Evolutionary conservation across 2,888 invertebrate species (phyloP), one percentile per base, ranked within the genome.

Genomic region (Xestia rhomboidea): DNA sequence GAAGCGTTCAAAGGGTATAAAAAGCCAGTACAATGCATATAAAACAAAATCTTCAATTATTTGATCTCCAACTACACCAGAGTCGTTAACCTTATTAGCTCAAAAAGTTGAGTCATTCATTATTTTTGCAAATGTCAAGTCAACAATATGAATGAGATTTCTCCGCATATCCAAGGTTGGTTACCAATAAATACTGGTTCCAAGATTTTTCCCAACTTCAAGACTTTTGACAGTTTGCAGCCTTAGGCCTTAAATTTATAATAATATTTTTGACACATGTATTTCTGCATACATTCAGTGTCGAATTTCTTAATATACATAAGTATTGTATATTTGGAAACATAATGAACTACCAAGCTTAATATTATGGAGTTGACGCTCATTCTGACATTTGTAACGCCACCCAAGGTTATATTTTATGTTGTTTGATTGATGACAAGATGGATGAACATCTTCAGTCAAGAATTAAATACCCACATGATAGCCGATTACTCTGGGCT

Each of bases 351-450:
- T 88, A 89, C 72, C 11, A 87, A 85, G 88, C 79, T 84, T 81
- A 74, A 74, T 60, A 75, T 68, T 68, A 82, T 81, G 72, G 70
- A 86, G 57, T 77, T 79, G 68, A 67, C 54, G n/a, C 68, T 71
- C 11, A 67, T 87, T 90, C 54, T 90, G 91, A 93, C 95, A 93
- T 91, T 90, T 92, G 94, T 93, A 94, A 92, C 88, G 80, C 83
- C 89, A 83, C 87, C 89, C 90, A 93, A 92, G 91, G 92, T 85
- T 87, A 84, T 82, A 90, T 91, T 64, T n/a, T 41, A n/a, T 49
- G 30, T 54, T 76, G 34, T 24, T 10, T 51, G 24, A 24, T 73
- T 51, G 46, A 44, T 41, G 67, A 69, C 68, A 73, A 67, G 27
- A 66, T 38, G 15, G 10, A 67, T 46, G 38, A 49, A 57, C 18